Base-by-base conservation (phyloP, 2,797 vertebrate genomes). In the Silurus aristotelis region DNA sequence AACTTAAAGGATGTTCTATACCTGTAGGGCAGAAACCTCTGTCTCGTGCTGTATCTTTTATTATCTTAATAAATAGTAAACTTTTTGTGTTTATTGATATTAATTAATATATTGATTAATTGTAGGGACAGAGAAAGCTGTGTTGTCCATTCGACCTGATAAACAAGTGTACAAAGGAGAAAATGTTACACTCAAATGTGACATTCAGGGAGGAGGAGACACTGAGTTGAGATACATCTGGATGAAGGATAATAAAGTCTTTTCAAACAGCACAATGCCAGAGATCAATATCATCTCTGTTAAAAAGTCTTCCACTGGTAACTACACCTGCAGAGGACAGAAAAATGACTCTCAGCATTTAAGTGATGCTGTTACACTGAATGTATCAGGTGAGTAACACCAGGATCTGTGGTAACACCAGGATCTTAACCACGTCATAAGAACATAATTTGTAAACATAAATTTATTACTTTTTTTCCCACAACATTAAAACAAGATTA, bases 361-460 rank as follows among this genome's bases (percentile, higher is more conserved):
- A 48, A 71, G 68, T 71, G 31, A 71, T 20, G 17, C 7, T 71
- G 68, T 71, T 43, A 71, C 17, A 15, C 13, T 43, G 67, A 20
- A 6, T 43, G 67, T 70, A 43, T 70, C 67, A 70, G 67, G 67
- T 70, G 66, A 68, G 66, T n/a, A n/a, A n/a, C n/a, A n/a, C n/a
- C n/a, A n/a, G n/a, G n/a, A n/a, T 68, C 66, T 38, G 66, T 38
- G 27, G 66, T 15, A 66, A 25, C 25, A 19, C 17, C 67, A 19
- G 31, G 17, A 19, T 38, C 9, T 68, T 38, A 38, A 38, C 38
- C 38, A 38, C 3, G 4, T 38, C 38, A 4, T 38, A 0, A 38
- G 38, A 38, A 38, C 38, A 38, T 38, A 0, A 38, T 38, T 38
- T 38, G 38, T 38, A 0, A 38, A 38, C 4, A 4, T 38, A 38